phyloP scores from a whole-genome alignment of 1,140 invertebrate species.

The Drosophila watanabei region DNA sequence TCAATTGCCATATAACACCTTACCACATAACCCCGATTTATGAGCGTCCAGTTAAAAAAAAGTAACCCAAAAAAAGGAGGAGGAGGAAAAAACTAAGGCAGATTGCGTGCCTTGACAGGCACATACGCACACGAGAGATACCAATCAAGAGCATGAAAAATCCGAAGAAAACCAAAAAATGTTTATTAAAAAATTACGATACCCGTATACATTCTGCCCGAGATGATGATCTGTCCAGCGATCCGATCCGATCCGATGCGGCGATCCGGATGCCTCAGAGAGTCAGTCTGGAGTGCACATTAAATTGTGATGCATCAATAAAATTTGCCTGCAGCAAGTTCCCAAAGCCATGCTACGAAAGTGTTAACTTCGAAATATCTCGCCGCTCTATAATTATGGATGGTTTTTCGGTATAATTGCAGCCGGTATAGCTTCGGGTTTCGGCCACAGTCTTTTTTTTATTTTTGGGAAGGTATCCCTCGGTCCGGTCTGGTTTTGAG shows the following conservation, averaged over 20 bases:
- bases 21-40: conserved; percentile 50
- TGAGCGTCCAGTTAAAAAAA: conserved; percentile 1
- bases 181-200: conserved; percentile 83
- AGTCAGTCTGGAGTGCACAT: conserved; percentile 66
- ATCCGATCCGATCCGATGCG: conserved; percentile 44
- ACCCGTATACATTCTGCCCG: conserved; percentile 34
- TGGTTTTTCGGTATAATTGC: conserved; percentile 83
- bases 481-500: conserved; percentile 42
- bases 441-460: conserved; percentile 4
- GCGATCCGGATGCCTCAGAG: conserved; percentile 33
- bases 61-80: conserved; percentile 3
- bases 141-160: conserved; percentile 79
- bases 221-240: conserved; percentile 65
- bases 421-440: conserved; percentile 31
- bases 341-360: conserved; percentile 84
- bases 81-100: background rate
- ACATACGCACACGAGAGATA: conserved; percentile 48
- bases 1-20: conserved; percentile 47
- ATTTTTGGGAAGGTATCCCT: background rate
- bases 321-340: conserved; percentile 82
- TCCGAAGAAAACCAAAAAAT: conserved; percentile 63
- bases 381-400: conserved; percentile 85
- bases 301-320: conserved; percentile 85
- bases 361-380: conserved; percentile 85
- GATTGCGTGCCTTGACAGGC: conserved; percentile 72